Conservation (phyloP, 2,113 vertebrate species). For the Engraulis encrasicolus region DNA sequence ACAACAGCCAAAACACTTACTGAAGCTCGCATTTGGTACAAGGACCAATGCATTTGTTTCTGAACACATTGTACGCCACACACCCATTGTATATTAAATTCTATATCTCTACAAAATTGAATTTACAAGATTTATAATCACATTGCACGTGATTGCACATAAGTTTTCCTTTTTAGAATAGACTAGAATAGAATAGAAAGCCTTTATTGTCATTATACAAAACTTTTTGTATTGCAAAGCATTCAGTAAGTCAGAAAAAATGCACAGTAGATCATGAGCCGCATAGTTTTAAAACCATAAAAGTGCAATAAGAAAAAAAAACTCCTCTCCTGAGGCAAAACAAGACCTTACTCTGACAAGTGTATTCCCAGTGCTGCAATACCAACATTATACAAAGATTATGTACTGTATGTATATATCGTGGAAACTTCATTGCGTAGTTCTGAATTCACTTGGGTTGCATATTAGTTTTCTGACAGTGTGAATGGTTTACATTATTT, state of each 20-base stretch:
- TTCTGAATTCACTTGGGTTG: no score
- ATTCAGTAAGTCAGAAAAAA: not conserved
- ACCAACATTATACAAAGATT: no score
- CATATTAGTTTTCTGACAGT: not conserved
- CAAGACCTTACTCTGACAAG: not conserved
- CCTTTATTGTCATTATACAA: no score
- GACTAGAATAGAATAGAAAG: no score
- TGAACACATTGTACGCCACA: not conserved
- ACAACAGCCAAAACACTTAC: not conserved
- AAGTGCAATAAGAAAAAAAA: not conserved
- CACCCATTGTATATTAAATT: no score
- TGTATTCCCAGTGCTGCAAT: not conserved
- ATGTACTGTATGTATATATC: no score
- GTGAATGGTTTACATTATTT: not conserved
- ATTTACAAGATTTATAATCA: no score
- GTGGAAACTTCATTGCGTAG: no score
- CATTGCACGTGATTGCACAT: no score
- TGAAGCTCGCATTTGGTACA: not conserved
- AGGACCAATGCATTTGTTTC: not conserved
- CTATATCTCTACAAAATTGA: no score
- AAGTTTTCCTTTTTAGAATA: no score
- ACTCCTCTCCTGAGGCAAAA: not conserved
- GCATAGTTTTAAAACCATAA: not conserved
- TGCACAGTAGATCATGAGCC: not conserved
- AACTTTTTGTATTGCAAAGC: not conserved